Evolutionary conservation across 2,888 invertebrate species (phyloP).

Genomic region (Heliconius erato): DNA sequence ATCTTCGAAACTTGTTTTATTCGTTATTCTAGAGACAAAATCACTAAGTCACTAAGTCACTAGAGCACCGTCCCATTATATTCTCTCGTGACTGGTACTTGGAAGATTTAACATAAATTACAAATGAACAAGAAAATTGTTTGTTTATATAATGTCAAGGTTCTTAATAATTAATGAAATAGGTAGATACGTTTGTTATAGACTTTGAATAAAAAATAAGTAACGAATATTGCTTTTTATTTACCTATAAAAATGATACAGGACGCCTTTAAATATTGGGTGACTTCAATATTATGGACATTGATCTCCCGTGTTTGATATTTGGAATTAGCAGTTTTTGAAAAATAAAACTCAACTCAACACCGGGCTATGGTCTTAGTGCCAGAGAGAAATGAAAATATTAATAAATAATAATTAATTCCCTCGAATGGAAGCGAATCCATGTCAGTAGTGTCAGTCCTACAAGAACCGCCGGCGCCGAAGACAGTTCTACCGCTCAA

Average conservation of each 20-base stretch:
- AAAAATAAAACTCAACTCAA: too few species aligned
- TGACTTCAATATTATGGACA: not conserved
- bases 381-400: too few species aligned
- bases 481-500: too few species aligned
- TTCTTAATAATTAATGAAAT: slow-evolving; percentile 15
- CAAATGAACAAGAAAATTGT: not conserved
- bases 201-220: slow-evolving; percentile 34
- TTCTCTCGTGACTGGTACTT: slow-evolving; percentile 1
- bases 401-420: too few species aligned
- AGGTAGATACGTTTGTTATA: slow-evolving; percentile 36
- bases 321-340: too few species aligned
- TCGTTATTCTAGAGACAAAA: not conserved
- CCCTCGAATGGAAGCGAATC: too few species aligned
- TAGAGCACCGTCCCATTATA: not conserved
- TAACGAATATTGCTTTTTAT: not conserved
- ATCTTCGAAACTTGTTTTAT: slow-evolving; percentile 9
- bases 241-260: not conserved
- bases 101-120: not conserved
- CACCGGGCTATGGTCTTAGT: too few species aligned
- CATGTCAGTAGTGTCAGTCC: too few species aligned
- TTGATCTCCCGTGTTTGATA: too few species aligned
- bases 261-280: not conserved
- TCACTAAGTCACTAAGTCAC: not conserved
- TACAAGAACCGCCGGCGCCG: too few species aligned
- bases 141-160: not conserved